Evolutionary conservation across 1,140 invertebrate species (phyloP).

Genomic region (Thalassaphorura encarpata): DNA sequence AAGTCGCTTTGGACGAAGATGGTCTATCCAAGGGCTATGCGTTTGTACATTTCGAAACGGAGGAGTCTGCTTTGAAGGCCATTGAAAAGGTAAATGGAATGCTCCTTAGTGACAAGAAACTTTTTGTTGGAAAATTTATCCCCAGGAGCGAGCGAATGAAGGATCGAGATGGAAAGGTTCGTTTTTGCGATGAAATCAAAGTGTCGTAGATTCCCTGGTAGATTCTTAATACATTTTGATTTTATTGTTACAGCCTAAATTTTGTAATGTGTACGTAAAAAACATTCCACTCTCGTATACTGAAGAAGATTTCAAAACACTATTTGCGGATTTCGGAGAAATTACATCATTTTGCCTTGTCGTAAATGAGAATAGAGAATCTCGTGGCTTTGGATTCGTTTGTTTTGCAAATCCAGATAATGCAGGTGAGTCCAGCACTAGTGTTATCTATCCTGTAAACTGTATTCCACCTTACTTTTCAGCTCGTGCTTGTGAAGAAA

Average conservation of each 20-base stretch:
- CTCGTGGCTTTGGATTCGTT: slow-evolving; percentile 99
- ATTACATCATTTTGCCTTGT: slow-evolving; percentile 72
- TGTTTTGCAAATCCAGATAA: slow-evolving; percentile 94
- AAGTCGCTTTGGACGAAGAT: slow-evolving; percentile 92
- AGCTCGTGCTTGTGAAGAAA: slow-evolving; percentile 74
- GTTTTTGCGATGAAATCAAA: not conserved
- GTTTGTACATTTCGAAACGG: slow-evolving; percentile 99
- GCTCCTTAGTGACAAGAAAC: slow-evolving; percentile 83
- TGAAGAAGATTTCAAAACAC: slow-evolving; percentile 81
- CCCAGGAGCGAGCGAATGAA: slow-evolving; percentile 94
- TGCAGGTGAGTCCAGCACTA: no score
- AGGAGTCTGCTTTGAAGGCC: slow-evolving; percentile 85
- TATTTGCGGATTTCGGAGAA: slow-evolving; percentile 91
- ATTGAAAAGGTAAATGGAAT: slow-evolving; percentile 76
- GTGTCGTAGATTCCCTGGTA: not conserved
- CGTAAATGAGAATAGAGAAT: slow-evolving; percentile 79
- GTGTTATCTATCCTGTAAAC: no score
- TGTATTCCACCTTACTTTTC: no score
- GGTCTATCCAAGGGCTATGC: slow-evolving; percentile 96
- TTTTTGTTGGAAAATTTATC: slow-evolving; percentile 97
- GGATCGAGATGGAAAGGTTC: slow-evolving; percentile 81
- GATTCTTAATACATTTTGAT: no score
- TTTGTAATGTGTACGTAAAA: slow-evolving; percentile 99
- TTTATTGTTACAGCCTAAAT: slow-evolving; percentile 59
- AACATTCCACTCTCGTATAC: slow-evolving; percentile 94